Conservation (phyloP, 2,797 vertebrate genomes). For the Hydrolagus colliei region DNA sequence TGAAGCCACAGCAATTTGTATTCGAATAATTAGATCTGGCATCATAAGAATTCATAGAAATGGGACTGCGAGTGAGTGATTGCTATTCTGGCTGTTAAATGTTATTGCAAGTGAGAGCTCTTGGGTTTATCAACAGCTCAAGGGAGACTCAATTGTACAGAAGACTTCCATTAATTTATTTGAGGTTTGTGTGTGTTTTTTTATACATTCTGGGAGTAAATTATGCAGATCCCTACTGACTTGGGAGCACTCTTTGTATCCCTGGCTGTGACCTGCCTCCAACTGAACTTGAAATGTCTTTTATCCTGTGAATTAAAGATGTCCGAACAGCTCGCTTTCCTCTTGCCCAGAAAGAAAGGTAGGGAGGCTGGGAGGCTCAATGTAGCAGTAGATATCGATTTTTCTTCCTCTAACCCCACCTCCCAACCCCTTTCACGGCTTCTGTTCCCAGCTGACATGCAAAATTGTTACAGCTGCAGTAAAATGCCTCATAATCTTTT, state of each 20-base stretch:
- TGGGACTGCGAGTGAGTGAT: not conserved
- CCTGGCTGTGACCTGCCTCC: not conserved
- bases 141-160: not conserved
- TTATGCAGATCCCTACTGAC: not conserved
- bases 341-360: not conserved
- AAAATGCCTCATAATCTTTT: too few relatives aligned
- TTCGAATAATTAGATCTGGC: constrained; percentile 11
- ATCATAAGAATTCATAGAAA: constrained; percentile 1
- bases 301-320: not conserved
- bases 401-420: not conserved
- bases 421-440: too few relatives aligned
- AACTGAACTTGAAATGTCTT: not conserved
- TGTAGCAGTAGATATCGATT: not conserved
- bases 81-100: not conserved
- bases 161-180: not conserved
- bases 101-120: not conserved
- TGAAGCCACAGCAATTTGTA: not conserved
- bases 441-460: too few relatives aligned
- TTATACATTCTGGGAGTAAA: not conserved
- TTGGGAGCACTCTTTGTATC: not conserved
- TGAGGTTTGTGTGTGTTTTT: not conserved
- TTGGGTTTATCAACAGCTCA: constrained; percentile 3
- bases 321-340: not conserved
- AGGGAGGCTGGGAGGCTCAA: not conserved
- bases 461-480: too few relatives aligned